phyloP scores from a whole-genome alignment of 2,797 vertebrate species.

The Hippocampus kuda region DNA sequence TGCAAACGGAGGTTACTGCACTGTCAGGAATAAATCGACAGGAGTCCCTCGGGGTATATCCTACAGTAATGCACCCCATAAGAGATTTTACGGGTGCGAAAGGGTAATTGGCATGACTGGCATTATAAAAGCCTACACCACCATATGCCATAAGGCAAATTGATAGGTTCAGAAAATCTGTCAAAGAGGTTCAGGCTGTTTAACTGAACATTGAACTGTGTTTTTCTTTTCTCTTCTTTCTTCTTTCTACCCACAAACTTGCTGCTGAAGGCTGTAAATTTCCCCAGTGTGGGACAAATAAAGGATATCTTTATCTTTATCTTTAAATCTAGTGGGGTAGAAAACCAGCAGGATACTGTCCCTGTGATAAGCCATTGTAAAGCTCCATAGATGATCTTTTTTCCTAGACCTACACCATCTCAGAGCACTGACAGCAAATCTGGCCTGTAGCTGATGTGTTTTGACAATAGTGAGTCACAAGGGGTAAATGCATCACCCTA shows the following conservation, averaged over 20 bases:
- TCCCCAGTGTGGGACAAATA: too few relatives aligned
- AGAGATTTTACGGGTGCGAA: background rate
- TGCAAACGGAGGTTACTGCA: background rate
- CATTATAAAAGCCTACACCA: background rate
- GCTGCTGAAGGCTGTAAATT: too few relatives aligned
- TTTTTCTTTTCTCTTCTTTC: too few relatives aligned
- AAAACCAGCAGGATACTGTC: background rate
- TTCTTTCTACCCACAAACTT: too few relatives aligned
- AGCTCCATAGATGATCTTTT: conserved; percentile 11
- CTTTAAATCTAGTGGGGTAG: background rate
- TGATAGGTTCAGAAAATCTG: background rate
- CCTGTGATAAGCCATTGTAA: background rate
- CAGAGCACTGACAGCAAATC: conserved; percentile 15
- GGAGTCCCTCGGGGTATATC: background rate
- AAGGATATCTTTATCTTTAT: too few relatives aligned
- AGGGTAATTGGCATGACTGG: background rate
- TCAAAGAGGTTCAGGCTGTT: background rate
- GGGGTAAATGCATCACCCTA: background rate
- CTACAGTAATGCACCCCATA: background rate
- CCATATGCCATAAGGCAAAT: background rate
- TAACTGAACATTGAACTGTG: too few relatives aligned
- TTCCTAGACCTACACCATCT: conserved; percentile 15
- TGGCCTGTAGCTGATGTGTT: background rate
- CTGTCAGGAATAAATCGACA: background rate
- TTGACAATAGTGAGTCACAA: conserved; percentile 13